Evolutionary conservation across 2,888 invertebrate genomes (phyloP), one percentile per base, ranked within the genome.

Genomic region (Drepanosiphum platanoidis): DNA sequence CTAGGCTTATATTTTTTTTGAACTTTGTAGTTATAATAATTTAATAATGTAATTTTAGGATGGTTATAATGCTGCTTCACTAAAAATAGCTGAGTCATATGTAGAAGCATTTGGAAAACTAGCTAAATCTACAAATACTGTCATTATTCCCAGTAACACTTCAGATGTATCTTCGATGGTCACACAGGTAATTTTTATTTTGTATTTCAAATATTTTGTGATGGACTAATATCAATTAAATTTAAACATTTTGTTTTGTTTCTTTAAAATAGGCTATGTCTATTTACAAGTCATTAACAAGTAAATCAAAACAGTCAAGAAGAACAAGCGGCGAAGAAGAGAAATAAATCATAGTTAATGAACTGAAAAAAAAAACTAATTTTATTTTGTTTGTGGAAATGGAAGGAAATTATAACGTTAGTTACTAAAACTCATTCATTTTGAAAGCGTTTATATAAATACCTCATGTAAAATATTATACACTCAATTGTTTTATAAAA

Each of bases 61-160:
- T 89, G 98, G 96, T 34, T 93, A 93, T 87, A 94, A 96, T 90
- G 99, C 99, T 0, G 99, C 99, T 3, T 94, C 97, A 0, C 91
- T 99, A 64, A 94, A 94, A 22, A 92, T 99, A 87, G 99, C 99
- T 0, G 98, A 99, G 89, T 96, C 98, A 89, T 99, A 99, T 89
- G 96, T 99, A 64, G 91, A 92, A 32, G 98, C 99, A 22, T 99
- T 99, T 90, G 93, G 95, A 89, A 95, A 97, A 89, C 91, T 99
- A 87, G 99, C 99, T 0, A 95, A 96, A 90, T 94, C 94, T 18
- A 96, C 94, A 89, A 99, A 99, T 90, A 99, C 99, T 0, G 92
- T 99, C 86, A 95, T 99, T 88, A 90, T 99, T 87, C 99, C 99
- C 0, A 93, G 95, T 32, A 97, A 98, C 90, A 94, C 95, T 5